Base-by-base conservation (phyloP, 2,888 invertebrate species). In the Dryobota labecula region DNA sequence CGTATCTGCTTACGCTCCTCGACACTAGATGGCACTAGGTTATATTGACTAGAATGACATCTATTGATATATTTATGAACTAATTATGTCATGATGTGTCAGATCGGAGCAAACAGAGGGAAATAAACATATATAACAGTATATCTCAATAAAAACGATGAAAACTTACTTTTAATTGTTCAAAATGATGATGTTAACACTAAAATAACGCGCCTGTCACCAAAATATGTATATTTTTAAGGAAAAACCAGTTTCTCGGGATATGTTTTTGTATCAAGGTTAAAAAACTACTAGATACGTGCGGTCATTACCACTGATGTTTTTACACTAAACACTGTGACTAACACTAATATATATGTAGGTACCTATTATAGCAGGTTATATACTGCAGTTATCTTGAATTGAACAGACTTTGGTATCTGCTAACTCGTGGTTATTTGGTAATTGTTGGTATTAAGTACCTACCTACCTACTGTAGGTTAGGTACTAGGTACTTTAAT, bases 301-400 rank as follows among this genome's bases (percentile, higher is more conserved):
- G 71, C 71, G 30, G 49, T 57, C 81, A 58, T 51, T 53, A 24
- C 49, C 63, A 53, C 69, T 43, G 71, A 54, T 47, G 33, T 53
- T 53, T 60, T 36, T 8, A 63, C n/a, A 83, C 84, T 81, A 79
- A 68, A 41, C 5, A 33, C 4, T n/a, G n/a, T n/a, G n/a, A 36
- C 13, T 24, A 36, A 36, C 33, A 49, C 45, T 11, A 27, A 41
- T 33, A 45, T 70, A 57, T n/a, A 45, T 70, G 49, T n/a, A 73
- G 27, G 13, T 57, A 41, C 5, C 24, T n/a, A 73, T 2, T 27
- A 49, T 1, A 47, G 18, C 54, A 27, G 27, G 33, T 43, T 76
- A 70, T 43, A 27, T 70, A 3, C 33, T 27, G 43, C 69, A 43
- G 56, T 77, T 77, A 73, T 73, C 77, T 70, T 70, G 41, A 70